These are phyloP conservation scores for Phylloscopus trochilus DNA, from an alignment of 2,113 vertebrate genomes.

Conservation along the genomic window DNA sequence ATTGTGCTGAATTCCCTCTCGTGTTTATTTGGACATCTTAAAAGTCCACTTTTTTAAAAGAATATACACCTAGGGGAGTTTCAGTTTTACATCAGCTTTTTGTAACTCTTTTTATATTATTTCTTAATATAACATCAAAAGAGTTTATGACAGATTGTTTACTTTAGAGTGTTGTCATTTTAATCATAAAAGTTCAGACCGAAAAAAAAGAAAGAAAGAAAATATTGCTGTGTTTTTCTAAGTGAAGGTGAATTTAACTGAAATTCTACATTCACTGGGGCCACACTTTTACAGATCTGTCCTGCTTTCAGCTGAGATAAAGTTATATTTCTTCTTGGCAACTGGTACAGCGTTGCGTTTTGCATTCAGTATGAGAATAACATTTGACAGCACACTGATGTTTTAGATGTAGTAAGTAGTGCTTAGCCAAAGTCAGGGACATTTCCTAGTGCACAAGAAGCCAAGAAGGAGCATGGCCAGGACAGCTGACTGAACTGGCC, in stretches of 20 bases:
- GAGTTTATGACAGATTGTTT: not conserved
- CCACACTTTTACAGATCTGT: not conserved
- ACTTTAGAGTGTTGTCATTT: not conserved
- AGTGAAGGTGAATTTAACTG: not conserved
- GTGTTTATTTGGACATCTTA: not conserved
- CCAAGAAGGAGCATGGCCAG: not conserved
- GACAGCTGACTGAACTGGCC: not conserved
- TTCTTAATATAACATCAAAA: not conserved
- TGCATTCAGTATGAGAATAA: not conserved
- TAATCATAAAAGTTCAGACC: not conserved
- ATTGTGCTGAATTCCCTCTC: not conserved
- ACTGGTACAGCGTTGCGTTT: not conserved
- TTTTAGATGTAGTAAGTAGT: not conserved
- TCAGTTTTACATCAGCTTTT: not conserved
- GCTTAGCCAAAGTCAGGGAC: not conserved
- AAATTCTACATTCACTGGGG: not conserved
- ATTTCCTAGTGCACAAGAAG: not conserved
- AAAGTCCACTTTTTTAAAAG: not conserved
- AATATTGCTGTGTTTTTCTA: not conserved
- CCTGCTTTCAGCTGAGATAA: not conserved
- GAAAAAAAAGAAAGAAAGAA: not conserved
- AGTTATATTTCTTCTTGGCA: not conserved
- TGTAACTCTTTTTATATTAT: not conserved
- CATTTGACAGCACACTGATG: not conserved
- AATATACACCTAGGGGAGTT: not conserved